phyloP scores from a whole-genome alignment of 2,888 invertebrate species.

The Caenorhabditis japonica region DNA sequence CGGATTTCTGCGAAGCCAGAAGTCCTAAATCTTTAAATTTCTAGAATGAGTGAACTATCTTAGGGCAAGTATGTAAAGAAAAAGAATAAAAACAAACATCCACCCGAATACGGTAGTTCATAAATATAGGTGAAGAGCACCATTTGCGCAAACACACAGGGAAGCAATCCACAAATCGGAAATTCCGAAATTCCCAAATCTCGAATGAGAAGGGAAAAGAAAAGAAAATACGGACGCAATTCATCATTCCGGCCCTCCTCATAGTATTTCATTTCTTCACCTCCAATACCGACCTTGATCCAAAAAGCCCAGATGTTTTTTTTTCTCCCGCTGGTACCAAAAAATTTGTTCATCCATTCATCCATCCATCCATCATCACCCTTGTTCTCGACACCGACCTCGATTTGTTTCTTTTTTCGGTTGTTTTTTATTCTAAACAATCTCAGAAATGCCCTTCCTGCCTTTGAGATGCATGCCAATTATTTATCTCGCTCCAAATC shows the following conservation, averaged over 20 bases:
- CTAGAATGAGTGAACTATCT: too few relatives aligned
- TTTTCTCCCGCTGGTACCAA: constrained; percentile 15
- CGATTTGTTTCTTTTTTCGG: constrained; percentile 26
- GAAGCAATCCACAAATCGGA: too few relatives aligned
- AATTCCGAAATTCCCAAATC: constrained; percentile 6
- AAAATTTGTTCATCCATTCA: too few relatives aligned
- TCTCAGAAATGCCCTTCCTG: neutral
- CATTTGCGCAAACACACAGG: constrained; percentile 4
- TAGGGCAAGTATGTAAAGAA: too few relatives aligned
- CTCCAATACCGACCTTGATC: constrained; percentile 54
- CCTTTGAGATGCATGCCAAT: constrained; percentile 29
- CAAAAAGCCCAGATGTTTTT: constrained; percentile 41
- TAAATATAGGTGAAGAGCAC: constrained; percentile 19
- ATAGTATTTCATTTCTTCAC: too few relatives aligned
- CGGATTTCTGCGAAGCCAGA: too few relatives aligned
- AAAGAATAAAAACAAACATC: too few relatives aligned
- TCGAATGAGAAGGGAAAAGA: constrained; percentile 45
- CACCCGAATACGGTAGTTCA: constrained; percentile 32
- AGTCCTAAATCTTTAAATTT: too few relatives aligned
- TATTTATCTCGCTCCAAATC: constrained; percentile 48
- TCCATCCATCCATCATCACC: constrained; percentile 28
- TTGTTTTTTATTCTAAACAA: constrained; percentile 6
- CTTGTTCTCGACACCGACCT: constrained; percentile 43
- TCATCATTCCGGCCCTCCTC: constrained; percentile 44
- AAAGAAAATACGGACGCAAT: too few relatives aligned